Evolutionary conservation across 2,113 vertebrate genomes (phyloP).

Genomic region (Eurystomus gularis): DNA sequence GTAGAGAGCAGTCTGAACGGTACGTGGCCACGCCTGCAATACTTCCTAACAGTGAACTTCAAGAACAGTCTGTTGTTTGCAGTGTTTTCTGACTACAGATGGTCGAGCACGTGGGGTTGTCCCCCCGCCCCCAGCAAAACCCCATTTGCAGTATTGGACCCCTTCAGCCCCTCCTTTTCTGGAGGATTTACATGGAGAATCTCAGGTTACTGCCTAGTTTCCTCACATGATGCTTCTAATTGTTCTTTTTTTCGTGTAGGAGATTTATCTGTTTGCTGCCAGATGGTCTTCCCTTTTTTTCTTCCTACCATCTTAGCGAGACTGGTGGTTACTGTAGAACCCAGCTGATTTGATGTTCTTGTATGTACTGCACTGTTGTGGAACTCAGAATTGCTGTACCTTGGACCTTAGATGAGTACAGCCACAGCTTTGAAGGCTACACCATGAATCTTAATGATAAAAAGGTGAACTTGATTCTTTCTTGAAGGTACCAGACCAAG

Average conservation of each 20-base stretch:
- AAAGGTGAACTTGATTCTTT: background rate
- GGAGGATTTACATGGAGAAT: background rate
- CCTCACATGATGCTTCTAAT: background rate
- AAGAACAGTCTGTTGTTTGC: background rate
- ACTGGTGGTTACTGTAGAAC: background rate
- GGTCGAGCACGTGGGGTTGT: background rate
- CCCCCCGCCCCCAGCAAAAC: too few species aligned
- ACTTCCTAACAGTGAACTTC: background rate
- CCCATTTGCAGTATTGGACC: fast-evolving
- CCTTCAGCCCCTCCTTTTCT: background rate
- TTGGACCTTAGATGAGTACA: background rate
- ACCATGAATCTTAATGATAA: background rate
- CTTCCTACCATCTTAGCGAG: background rate
- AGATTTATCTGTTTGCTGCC: background rate
- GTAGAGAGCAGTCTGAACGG: conserved; percentile 79
- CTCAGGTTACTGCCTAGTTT: background rate
- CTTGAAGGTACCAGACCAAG: conserved; percentile 82
- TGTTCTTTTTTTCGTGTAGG: background rate
- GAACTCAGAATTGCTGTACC: background rate
- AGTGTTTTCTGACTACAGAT: background rate
- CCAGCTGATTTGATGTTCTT: background rate
- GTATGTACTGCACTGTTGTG: background rate
- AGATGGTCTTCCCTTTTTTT: background rate
- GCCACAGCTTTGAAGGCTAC: background rate
- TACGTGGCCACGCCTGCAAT: conserved; percentile 50